Evolutionary conservation across 1,140 invertebrate genomes (phyloP), one percentile per base, ranked within the genome.

Genomic region (Gryon sp.): DNA sequence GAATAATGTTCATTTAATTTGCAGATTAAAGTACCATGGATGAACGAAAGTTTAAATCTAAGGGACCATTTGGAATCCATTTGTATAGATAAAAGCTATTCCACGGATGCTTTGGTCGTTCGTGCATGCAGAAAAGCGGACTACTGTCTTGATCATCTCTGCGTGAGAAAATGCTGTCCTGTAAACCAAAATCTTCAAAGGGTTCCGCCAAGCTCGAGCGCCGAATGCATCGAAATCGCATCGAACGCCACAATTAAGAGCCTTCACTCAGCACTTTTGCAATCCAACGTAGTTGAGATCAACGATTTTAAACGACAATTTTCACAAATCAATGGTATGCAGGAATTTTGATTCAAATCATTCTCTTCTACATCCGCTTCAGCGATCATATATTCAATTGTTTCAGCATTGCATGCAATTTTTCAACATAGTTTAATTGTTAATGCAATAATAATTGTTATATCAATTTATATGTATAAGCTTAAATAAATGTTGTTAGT

Each of bases 91-190:
- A 46, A 7, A 5, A 66, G 46, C 53, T 66, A 65, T 55, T 68
- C 60, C 32, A 48, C 60, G 46, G 75, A 68, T 46, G 32, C 60
- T 66, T 66, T 77, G 60, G 68, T 72, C 52, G 62, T 77, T 77
- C 74, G 74, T 55, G 74, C 66, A 59, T 77, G 74, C 45, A 41
- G 38, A 34, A 53, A 43, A 53, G 34, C 43, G 9, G 59, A 60
- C 36, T 77, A 77, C 62, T 77, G 74, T 72, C 60, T 72, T 53
- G 59, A 70, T 63, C 66, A 77, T 66, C 59, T 69, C 38, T 77
- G 74, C 55, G 74, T 77, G 60, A 60, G 60, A 40, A 77, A 77
- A 72, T 77, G 74, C 53, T 77, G 74, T 34, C 59, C 74, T 26
- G 60, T 70, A 19, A 38, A 72, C 45, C 50, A 77, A 72, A 72